Evolutionary conservation across 1,140 invertebrate species (phyloP), one percentile per base, ranked within the genome.

Genomic region (Microplitis demolitor): DNA sequence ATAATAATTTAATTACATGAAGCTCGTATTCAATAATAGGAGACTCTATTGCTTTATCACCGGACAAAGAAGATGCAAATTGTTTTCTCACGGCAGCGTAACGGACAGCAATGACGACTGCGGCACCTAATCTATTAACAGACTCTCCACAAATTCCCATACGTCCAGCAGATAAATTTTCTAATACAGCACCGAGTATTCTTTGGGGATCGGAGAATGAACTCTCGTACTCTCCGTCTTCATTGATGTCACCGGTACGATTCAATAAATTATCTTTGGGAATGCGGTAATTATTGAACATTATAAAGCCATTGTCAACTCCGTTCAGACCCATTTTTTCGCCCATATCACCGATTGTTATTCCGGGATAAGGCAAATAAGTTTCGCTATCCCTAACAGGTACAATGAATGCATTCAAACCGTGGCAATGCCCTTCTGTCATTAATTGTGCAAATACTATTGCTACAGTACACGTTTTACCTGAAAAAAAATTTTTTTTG

Each of bases 401-500:
- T 14, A 95, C 92, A 53, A 96, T 87, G 85, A 96, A 96, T 0
- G 91, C 89, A 85, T 95, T 93, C 3, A 96, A 84, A 2, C 95
- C 95, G 80, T 96, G 93, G 82, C 92, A 91, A 11, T 87, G 86
- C 4, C 91, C 91, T 0, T 90, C 89, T 3, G 94, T 94, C 79
- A 93, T 91, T 35, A 98, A 88, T 86, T 97, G 95, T 4, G 96
- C 97, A 88, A 97, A 98, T 1, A 97, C 91, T 73, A 97, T 87
- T n/a, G 93, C 94, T 78, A 97, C 91, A 4, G 95, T 97, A 63
- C 94, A 93, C n/a, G 91, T 94, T 90, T 97, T 92, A 72, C 94
- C 92, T 89, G 79, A 74, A 85, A 85, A 77, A 72, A 54, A n/a
- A n/a, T n/a, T n/a, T n/a, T n/a, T n/a, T n/a, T n/a, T n/a, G n/a